Evolutionary conservation across 2,888 invertebrate species (phyloP), one percentile per base, ranked within the genome.

Genomic region (Smittia sp.): DNA sequence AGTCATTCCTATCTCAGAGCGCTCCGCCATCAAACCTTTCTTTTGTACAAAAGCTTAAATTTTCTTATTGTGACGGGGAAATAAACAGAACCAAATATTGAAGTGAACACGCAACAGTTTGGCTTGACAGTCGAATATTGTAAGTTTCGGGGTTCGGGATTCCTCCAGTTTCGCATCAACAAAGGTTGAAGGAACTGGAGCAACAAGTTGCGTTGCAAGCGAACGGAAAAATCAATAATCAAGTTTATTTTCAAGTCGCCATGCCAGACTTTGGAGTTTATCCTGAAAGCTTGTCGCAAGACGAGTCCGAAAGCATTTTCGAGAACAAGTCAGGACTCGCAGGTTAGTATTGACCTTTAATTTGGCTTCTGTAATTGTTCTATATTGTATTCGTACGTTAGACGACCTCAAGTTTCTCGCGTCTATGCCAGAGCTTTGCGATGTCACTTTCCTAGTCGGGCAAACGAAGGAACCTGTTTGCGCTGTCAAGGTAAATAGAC

Each of bases 331-430:
- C 83, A 76, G 32, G 9, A 32, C 9, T n/a, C n/a, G n/a, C n/a
- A n/a, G n/a, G n/a, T n/a, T n/a, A n/a, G n/a, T n/a, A n/a, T n/a
- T n/a, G n/a, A n/a, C n/a, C n/a, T 41, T 41, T 41, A 41, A 13
- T 11, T 41, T 41, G 9, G 41, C 9, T 41, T 11, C 9, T 41
- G 13, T 11, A 41, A 41, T 9, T 13, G 41, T 9, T 13, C 41
- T 41, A 41, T 9, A 9, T 15, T n/a, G n/a, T n/a, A n/a, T n/a
- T n/a, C n/a, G n/a, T n/a, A n/a, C n/a, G n/a, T n/a, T n/a, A n/a
- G 89, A 89, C 78, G 90, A 90, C 81, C 87, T 90, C 87, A 89
- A 89, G 82, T 90, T 89, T 79, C 80, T 90, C 76, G 89, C 89
- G 6, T 86, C 87, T 66, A 89, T 90, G 89, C 90, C 90, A 13